Percentiles rank a stretch among this genome's conserved stretches.
Conservation (phyloP, 2,888 invertebrate species). For the Patella caerulea region DNA sequence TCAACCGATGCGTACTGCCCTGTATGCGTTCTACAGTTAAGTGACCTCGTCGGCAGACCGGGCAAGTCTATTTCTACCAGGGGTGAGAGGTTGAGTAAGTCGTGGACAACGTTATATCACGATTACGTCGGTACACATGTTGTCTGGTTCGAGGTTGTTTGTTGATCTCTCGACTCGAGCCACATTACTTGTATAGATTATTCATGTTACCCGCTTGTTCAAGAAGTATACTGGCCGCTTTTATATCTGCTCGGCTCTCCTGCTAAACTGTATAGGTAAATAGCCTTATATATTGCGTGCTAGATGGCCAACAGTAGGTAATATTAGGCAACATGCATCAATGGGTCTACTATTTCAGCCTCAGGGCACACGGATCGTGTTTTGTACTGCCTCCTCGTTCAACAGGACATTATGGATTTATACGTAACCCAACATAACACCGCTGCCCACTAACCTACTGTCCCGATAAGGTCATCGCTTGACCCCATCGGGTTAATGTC, state of each 20-base stretch:
- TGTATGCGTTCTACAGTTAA: constrained; percentile 53
- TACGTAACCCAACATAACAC: background rate
- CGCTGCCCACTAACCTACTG: background rate
- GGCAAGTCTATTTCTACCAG: constrained; percentile 50
- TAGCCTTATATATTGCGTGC: background rate
- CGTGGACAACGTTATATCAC: constrained; percentile 1
- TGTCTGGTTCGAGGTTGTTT: background rate
- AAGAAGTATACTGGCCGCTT: no score
- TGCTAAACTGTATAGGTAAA: no score
- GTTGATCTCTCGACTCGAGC: background rate
- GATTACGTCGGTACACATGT: constrained; percentile 8
- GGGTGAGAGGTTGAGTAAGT: constrained; percentile 47
- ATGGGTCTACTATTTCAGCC: background rate
- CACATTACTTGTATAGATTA: no score
- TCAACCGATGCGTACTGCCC: constrained; percentile 57
- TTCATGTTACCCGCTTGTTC: no score
- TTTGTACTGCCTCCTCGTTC: no score
- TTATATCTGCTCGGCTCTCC: no score
- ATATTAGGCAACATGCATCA: constrained; percentile 9
- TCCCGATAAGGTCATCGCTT: background rate
- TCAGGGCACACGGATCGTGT: no score
- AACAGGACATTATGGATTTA: no score
- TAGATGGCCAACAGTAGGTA: background rate
- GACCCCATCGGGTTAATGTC: constrained; percentile 5
- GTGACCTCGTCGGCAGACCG: constrained; percentile 52